These are phyloP conservation scores for Ictalurus furcatus DNA, from an alignment of 2,113 vertebrate genomes.

Conservation along the genomic window DNA sequence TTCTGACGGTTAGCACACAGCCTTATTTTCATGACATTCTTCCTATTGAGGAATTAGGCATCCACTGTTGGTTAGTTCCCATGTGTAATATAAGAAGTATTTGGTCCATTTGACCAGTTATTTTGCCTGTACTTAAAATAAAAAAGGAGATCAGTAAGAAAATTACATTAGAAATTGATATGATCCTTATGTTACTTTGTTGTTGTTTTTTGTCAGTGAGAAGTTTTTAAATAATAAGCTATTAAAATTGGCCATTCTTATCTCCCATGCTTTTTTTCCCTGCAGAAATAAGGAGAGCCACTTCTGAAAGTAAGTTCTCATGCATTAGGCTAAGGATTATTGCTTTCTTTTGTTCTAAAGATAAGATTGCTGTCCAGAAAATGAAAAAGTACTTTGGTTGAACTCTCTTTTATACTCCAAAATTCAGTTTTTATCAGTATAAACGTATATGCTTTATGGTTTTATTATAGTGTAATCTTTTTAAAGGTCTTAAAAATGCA, in stretches of 20 bases:
- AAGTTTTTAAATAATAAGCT: neutral
- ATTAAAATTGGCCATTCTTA: conserved; percentile 7
- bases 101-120: neutral
- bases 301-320: conserved; percentile 55
- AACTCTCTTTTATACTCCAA: neutral
- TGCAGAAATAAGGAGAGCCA: conserved; percentile 56
- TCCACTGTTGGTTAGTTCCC: neutral
- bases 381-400: neutral
- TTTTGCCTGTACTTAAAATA: neutral
- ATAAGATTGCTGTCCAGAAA: conserved; percentile 41
- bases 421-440: neutral
- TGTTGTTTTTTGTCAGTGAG: neutral
- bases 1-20: conserved; percentile 81
- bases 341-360: conserved; percentile 29
- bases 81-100: neutral
- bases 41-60: neutral
- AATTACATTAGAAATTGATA: neutral
- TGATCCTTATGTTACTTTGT: neutral
- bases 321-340: conserved; percentile 22
- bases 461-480: neutral
- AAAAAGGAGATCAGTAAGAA: neutral
- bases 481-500: too few relatives aligned
- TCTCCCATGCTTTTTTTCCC: conserved; percentile 34
- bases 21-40: neutral
- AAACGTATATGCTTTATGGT: neutral